A percentile compares a stretch with the other conserved stretches of the same genome.
Evolutionary conservation across 2,113 vertebrate genomes (phyloP).

Genomic region (Nycticryphes semicollaris): DNA sequence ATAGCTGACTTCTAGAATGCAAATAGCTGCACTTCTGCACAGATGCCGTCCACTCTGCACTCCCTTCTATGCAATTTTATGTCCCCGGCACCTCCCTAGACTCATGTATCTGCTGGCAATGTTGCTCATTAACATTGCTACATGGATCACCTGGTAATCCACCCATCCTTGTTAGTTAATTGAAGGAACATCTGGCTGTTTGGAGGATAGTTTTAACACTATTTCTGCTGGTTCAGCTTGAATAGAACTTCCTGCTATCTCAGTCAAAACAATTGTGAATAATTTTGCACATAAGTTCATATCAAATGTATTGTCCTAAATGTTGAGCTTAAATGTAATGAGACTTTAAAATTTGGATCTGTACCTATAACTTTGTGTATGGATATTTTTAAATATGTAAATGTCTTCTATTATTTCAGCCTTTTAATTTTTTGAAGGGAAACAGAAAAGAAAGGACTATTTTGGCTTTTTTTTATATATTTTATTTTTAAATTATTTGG

Average conservation of each 20-base stretch:
- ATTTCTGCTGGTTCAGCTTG: not conserved
- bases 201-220: not conserved
- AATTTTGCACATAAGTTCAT: not conserved
- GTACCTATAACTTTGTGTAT: not conserved
- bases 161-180: not conserved
- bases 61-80: not conserved
- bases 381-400: not conserved
- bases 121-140: not conserved
- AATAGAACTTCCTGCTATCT: not conserved
- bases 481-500: not conserved
- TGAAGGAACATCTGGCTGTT: not conserved
- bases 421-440: not conserved
- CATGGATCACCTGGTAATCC: not conserved
- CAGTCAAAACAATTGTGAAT: not conserved
- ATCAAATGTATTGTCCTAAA: not conserved
- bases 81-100: not conserved
- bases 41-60: not conserved
- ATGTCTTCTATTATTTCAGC: not conserved
- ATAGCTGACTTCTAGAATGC: not conserved
- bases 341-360: not conserved
- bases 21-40: not conserved
- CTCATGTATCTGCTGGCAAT: not conserved
- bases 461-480: not conserved
- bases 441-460: not conserved
- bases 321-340: not conserved